These are phyloP conservation scores for Phylloscopus trochiloides DNA, from an alignment of 2,113 vertebrate genomes.

Conservation along the genomic window DNA sequence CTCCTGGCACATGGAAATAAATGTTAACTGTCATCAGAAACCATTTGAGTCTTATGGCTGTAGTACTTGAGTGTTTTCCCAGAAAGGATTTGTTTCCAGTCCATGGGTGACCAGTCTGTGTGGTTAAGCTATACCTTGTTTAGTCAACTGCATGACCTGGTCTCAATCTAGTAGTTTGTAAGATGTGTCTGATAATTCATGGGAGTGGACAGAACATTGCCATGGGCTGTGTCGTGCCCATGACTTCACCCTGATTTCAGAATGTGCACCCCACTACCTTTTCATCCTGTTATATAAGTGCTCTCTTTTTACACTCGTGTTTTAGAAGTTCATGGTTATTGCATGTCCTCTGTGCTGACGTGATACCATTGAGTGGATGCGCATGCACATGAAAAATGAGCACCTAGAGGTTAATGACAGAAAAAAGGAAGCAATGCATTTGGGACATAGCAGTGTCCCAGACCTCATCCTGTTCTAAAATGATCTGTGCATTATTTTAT, in stretches of 20 bases:
- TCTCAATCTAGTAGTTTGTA: accelerated
- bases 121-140: neutral
- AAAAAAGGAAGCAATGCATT: neutral
- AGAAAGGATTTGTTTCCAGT: neutral
- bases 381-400: neutral
- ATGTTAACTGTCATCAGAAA: neutral
- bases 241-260: neutral
- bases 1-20: neutral
- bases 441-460: neutral
- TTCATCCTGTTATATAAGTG: neutral
- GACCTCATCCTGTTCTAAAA: neutral
- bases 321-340: neutral
- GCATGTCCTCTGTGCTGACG: accelerated
- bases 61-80: neutral
- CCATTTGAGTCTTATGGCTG: neutral
- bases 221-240: neutral
- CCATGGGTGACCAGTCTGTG: accelerated
- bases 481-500: neutral
- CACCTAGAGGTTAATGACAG: neutral
- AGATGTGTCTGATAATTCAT: neutral
- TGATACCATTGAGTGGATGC: neutral
- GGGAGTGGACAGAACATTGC: neutral
- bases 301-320: neutral
- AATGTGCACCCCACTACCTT: neutral
- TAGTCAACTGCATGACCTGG: neutral